phyloP scores from a whole-genome alignment of 2,797 vertebrate species.

The Mormyrus proboscirostris region DNA sequence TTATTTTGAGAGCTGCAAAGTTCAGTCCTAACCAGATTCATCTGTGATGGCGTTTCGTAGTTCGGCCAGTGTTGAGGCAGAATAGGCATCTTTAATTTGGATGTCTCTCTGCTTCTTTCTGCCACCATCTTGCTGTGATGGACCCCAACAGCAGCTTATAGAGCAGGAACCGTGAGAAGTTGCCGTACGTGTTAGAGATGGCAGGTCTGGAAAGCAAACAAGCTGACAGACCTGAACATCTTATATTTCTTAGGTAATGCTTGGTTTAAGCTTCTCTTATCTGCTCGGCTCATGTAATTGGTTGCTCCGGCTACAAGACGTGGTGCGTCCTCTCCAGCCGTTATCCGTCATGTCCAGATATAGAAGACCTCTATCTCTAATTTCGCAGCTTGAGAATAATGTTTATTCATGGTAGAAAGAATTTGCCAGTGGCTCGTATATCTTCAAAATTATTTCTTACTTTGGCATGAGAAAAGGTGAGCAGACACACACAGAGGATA shows the following conservation, averaged over 20 bases:
- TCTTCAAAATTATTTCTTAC: neutral
- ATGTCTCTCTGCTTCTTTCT: neutral
- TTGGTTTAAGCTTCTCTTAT: neutral
- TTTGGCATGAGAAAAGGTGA: conserved; percentile 21
- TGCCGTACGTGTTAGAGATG: neutral
- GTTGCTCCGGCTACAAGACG: neutral
- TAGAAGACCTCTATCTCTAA: neutral
- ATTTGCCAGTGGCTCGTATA: conserved; percentile 21
- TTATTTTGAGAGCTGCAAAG: neutral
- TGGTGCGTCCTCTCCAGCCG: neutral
- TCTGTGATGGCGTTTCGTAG: neutral
- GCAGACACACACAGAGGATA: conserved; percentile 24
- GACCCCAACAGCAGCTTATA: neutral
- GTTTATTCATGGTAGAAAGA: conserved; percentile 24
- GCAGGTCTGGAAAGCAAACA: neutral
- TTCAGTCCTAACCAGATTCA: neutral
- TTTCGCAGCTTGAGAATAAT: conserved; percentile 20
- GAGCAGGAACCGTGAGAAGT: neutral
- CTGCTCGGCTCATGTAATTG: neutral
- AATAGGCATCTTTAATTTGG: neutral
- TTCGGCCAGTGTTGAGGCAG: neutral
- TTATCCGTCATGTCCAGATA: neutral
- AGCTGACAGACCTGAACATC: neutral
- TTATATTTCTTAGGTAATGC: neutral
- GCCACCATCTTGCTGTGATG: neutral